Base-by-base conservation (phyloP, 2,888 invertebrate genomes). In the Eledone cirrhosa region DNA sequence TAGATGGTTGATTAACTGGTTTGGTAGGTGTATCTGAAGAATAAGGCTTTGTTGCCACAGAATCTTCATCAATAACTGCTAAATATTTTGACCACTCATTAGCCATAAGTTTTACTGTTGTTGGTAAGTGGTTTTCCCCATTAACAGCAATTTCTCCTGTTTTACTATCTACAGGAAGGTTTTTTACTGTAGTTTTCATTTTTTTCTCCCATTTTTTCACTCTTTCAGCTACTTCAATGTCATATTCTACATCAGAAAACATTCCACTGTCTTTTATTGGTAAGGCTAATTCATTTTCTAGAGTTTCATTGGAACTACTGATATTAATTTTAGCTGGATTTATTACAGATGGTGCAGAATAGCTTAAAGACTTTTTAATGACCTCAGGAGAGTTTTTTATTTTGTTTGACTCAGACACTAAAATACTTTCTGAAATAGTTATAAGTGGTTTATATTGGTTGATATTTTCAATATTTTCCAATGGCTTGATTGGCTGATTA, bases 211-310 rank as follows among this genome's bases (percentile, higher is more conserved):
- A 88, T 63, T 86, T 88, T 78, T 87, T 87, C n/a, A 88, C 86
- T 53, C 88, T 79, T 72, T 88, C 87, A 0, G 87, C 84, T 11
- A 88, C 87, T 79, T 87, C 87, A 63, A 88, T 88, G 78, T 88
- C 84, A 78, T 88, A 88, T 74, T 88, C 88, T 24, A 88, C 88
- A 81, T 88, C 88, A 2, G 88, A 88, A 80, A 88, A 88, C 88
- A 88, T 88, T 27, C 88, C 88, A 33, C 82, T 77, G 63, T 86
- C 86, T 67, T 82, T 67, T 4, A 79, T 76, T 5, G 85, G 83
- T 24, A 80, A 69, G 13, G 13, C 24, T 11, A 72, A 41, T 22
- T n/a, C 33, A 22, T 22, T 22, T 14, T 72, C 33, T 41, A 31
- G 69, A n/a, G 69, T n/a, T n/a, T 22, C 31, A n/a, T 31, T 69